phyloP scores from a whole-genome alignment of 2,797 vertebrate species.

The Cyprinella venusta region DNA sequence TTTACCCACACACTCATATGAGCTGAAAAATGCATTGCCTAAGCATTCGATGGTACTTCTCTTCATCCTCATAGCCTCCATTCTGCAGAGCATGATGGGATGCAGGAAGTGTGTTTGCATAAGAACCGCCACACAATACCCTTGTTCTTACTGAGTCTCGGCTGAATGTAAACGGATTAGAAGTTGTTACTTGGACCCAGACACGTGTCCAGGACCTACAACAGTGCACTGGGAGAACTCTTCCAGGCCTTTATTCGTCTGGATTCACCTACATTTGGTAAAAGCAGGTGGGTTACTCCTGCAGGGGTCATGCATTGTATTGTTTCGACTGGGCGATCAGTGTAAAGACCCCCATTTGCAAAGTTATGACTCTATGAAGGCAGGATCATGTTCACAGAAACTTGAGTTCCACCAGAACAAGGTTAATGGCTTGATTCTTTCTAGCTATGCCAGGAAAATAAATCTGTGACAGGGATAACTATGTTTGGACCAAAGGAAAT shows the following conservation, averaged over 20 bases:
- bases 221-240: not conserved
- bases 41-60: slow-evolving; percentile 1
- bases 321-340: slow-evolving; percentile 53
- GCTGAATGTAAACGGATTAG: slow-evolving; percentile 48
- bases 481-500: slow-evolving; percentile 52
- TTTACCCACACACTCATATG: slow-evolving; percentile 1
- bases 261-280: slow-evolving; percentile 36
- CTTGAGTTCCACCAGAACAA: slow-evolving; percentile 46
- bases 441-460: slow-evolving; percentile 50
- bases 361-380: slow-evolving; percentile 42
- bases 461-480: slow-evolving; percentile 51
- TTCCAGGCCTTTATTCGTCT: not conserved
- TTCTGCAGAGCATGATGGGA: slow-evolving; percentile 43
- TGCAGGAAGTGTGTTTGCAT: slow-evolving; percentile 31
- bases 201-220: slow-evolving; percentile 4
- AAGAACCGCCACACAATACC: slow-evolving; percentile 34
- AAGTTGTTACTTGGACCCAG: slow-evolving; percentile 28
- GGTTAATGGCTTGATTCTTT: slow-evolving; percentile 42
- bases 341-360: slow-evolving; percentile 54
- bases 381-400: slow-evolving; percentile 52
- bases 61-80: not conserved
- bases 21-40: slow-evolving; percentile 9
- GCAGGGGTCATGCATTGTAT: slow-evolving; percentile 42
- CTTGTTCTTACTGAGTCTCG: slow-evolving; percentile 38
- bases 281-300: not conserved